Percentiles rank a stretch among this genome's conserved stretches.
Conservation (phyloP, 2,888 invertebrate species). For the Neoscelio sp. region DNA sequence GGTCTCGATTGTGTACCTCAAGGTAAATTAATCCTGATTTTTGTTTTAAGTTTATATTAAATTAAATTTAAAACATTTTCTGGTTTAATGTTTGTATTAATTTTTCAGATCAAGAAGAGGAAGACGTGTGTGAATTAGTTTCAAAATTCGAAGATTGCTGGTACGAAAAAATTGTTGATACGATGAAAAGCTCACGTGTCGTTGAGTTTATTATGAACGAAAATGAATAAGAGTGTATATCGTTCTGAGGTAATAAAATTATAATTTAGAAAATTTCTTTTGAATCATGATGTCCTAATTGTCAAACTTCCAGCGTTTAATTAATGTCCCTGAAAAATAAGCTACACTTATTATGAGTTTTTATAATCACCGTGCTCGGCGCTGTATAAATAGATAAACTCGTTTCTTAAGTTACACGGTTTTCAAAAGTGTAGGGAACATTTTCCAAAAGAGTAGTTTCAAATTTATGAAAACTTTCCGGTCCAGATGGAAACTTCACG, state of each 20-base stretch:
- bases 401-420: constrained; percentile 25
- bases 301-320: too few species aligned
- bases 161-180: constrained; percentile 23
- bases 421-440: constrained; percentile 34
- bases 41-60: not conserved
- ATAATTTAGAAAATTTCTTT: too few species aligned
- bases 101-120: constrained; percentile 13
- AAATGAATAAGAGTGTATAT: constrained; percentile 16
- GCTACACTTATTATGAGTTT: too few species aligned
- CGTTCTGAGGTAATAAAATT: too few species aligned
- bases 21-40: constrained; percentile 20
- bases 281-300: too few species aligned
- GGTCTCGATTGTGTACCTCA: constrained; percentile 17
- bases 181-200: constrained; percentile 17
- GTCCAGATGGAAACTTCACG: constrained; percentile 52
- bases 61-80: not conserved
- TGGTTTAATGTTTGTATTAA: not conserved
- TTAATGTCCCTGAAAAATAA: too few species aligned
- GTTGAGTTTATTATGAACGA: constrained; percentile 19
- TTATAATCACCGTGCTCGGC: too few species aligned
- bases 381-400: too few species aligned
- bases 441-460: constrained; percentile 46
- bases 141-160: constrained; percentile 32
- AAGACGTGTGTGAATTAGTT: constrained; percentile 30
- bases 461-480: constrained; percentile 52